phyloP scores from a whole-genome alignment of 2,888 invertebrate species.

The Dione juno region DNA sequence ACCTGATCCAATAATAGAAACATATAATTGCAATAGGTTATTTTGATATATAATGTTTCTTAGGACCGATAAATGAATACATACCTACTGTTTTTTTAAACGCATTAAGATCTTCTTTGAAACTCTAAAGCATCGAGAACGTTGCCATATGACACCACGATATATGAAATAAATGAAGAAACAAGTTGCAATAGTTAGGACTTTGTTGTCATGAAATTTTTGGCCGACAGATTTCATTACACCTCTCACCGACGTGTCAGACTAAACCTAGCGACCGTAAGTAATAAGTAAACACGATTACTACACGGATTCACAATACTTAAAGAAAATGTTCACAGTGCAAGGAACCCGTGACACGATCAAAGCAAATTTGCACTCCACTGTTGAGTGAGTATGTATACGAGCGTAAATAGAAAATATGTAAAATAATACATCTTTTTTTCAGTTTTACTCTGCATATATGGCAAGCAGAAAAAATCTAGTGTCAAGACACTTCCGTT shows the following conservation, averaged over 20 bases:
- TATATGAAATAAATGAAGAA: neutral
- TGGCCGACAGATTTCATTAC: neutral
- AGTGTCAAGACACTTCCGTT: neutral
- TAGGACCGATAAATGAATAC: too few species aligned
- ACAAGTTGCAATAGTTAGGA: neutral
- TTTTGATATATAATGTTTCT: too few species aligned
- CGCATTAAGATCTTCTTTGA: too few species aligned
- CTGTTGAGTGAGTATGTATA: neutral
- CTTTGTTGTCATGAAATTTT: neutral
- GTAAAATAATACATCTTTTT: neutral
- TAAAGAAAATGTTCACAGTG: conserved; percentile 28
- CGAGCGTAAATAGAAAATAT: neutral
- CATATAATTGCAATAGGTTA: too few species aligned
- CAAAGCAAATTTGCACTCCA: conserved; percentile 18
- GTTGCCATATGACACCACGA: neutral
- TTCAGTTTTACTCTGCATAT: neutral
- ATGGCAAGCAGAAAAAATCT: neutral
- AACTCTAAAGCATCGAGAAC: too few species aligned
- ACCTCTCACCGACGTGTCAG: neutral
- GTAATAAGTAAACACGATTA: conserved; percentile 28
- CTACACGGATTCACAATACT: conserved; percentile 26
- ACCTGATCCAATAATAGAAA: too few species aligned
- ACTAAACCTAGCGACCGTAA: conserved; percentile 10
- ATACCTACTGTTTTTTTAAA: too few species aligned
- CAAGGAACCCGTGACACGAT: conserved; percentile 36